Evolutionary conservation across 2,113 vertebrate species (phyloP).

Genomic region (Xiphophorus hellerii): DNA sequence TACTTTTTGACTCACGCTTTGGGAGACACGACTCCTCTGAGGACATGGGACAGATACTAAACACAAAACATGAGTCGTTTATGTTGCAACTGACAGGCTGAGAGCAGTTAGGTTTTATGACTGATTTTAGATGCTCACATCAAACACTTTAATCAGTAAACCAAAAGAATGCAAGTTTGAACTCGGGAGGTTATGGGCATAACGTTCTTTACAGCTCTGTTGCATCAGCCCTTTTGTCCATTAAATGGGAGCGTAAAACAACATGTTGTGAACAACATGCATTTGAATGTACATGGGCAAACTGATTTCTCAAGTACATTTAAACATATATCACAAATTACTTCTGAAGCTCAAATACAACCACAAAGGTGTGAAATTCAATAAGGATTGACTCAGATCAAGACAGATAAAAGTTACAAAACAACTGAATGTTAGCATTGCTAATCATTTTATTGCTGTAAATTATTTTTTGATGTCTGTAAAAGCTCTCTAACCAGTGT

Average conservation of each 20-base stretch:
- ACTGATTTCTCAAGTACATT: too few species aligned
- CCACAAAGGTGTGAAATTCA: not conserved
- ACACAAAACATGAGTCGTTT: conserved; percentile 2
- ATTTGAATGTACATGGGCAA: too few species aligned
- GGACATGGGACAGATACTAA: not conserved
- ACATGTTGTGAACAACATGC: not conserved
- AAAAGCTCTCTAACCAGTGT: not conserved
- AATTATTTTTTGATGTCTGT: not conserved
- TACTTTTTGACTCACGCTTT: conserved; percentile 15
- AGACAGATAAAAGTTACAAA: not conserved
- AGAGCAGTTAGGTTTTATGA: not conserved
- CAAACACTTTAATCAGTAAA: not conserved
- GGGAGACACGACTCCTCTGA: not conserved
- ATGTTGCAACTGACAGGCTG: not conserved
- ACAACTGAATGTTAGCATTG: too few species aligned
- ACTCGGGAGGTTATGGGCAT: not conserved
- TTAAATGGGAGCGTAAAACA: not conserved
- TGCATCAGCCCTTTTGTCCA: not conserved
- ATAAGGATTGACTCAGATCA: not conserved
- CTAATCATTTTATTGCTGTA: not conserved
- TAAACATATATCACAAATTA: not conserved
- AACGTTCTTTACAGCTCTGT: not conserved
- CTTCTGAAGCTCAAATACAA: not conserved
- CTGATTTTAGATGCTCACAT: not conserved
- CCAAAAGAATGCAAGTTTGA: not conserved